Conservation (phyloP, 2,113 vertebrate genomes). For the Calidris pygmaea region DNA sequence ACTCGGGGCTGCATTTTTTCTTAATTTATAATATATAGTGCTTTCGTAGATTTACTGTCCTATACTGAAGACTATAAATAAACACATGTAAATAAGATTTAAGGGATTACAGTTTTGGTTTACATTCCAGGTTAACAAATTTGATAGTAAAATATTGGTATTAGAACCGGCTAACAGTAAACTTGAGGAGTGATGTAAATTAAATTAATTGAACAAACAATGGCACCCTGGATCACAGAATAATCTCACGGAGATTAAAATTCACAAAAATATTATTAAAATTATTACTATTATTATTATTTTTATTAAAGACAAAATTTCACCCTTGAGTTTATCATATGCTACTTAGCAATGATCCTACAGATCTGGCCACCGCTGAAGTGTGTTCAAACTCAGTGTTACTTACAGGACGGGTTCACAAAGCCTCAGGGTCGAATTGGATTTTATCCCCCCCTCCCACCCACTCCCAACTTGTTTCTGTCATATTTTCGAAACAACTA, state of each 20-base stretch:
- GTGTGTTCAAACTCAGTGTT: not conserved
- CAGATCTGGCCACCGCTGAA: constrained; percentile 58
- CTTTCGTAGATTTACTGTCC: constrained; percentile 31
- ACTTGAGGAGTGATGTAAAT: constrained; percentile 56
- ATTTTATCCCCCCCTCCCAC: not conserved
- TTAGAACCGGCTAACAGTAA: constrained; percentile 57
- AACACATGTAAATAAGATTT: constrained; percentile 62
- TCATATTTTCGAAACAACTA: not conserved
- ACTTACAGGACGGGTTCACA: not conserved
- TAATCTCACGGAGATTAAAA: constrained; percentile 79
- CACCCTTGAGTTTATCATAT: constrained; percentile 58
- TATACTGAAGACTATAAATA: constrained; percentile 60
- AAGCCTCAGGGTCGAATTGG: not conserved
- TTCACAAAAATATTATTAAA: constrained; percentile 65
- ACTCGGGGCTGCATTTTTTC: not conserved
- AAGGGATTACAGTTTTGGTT: constrained; percentile 5
- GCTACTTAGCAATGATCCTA: constrained; percentile 54
- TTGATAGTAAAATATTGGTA: constrained; percentile 27
- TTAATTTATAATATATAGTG: constrained; percentile 31
- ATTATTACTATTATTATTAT: constrained; percentile 54
- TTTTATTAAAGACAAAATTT: constrained; percentile 53
- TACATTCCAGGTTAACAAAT: constrained; percentile 49
- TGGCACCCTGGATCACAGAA: constrained; percentile 77
- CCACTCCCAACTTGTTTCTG: not conserved
- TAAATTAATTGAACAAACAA: constrained; percentile 61